Evolutionary conservation across 2,113 vertebrate species (phyloP), one percentile per base, ranked within the genome.

Genomic region (Alligator mississippiensis): DNA sequence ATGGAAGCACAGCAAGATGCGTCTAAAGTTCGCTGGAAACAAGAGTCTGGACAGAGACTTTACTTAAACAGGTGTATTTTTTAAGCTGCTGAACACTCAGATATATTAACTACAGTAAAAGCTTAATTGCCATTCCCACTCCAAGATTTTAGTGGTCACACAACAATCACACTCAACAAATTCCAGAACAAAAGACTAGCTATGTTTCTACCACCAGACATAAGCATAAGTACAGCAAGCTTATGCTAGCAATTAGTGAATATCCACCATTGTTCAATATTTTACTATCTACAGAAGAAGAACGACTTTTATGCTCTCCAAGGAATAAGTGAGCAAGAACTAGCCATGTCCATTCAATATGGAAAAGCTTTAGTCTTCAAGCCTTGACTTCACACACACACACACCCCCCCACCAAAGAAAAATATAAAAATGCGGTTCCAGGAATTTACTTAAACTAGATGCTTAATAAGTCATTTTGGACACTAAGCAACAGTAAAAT

Each of bases 111-210:
- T 58, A 83, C 66, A 81, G 54, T 13, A 77, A 85, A 87, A 81
- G 38, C 77, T 90, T 96, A 90, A 93, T 22, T 87, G 77, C 75
- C 8, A n/a, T 24, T 93, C 61, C 61, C 34, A 84, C 70, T 83
- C 75, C 92, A 58, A 57, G 84, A 81, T 86, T 75, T 87, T 88
- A 86, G 93, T 89, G 91, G 90, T 92, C 84, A 85, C 0, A 16
- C 86, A 90, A 77, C 90, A 87, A 59, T 47, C 94, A 82, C 2
- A 1, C 89, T 75, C 28, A 1, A 60, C 47, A 83, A 80, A 78
- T 81, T 74, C 83, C 86, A 2, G 3, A 84, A 70, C 84, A 82
- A 89, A 61, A 58, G 61, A 90, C 19, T 24, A 84, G 76, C 85
- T 88, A 66, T 30, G n/a, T 93, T 81, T 78, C 88, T 86, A 60